Conservation (phyloP, 2,797 vertebrate genomes). For the Scolopax rusticola region DNA sequence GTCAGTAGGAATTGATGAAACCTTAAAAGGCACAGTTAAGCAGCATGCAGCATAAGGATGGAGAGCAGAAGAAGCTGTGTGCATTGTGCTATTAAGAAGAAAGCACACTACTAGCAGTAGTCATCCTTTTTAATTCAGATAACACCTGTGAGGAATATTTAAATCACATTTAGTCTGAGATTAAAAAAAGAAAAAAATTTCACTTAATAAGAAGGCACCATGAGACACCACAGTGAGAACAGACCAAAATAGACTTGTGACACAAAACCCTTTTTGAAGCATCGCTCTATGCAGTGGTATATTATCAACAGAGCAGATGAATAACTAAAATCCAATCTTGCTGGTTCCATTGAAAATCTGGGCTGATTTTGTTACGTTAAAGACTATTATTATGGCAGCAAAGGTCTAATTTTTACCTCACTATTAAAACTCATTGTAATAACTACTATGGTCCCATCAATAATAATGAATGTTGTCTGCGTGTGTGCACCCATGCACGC, state of each 20-base stretch:
- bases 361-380: slow-evolving; percentile 65
- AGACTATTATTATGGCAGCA: slow-evolving; percentile 47
- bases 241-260: slow-evolving; percentile 66
- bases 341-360: slow-evolving; percentile 55
- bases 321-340: slow-evolving; percentile 64
- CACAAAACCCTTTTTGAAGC: slow-evolving; percentile 65
- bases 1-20: slow-evolving; percentile 55
- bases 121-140: slow-evolving; percentile 49
- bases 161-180: slow-evolving; percentile 50
- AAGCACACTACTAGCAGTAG: slow-evolving; percentile 36
- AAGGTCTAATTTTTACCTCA: slow-evolving; percentile 33
- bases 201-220: slow-evolving; percentile 60
- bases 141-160: slow-evolving; percentile 52
- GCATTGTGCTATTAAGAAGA: slow-evolving; percentile 61
- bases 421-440: slow-evolving; percentile 69
- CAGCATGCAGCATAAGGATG: slow-evolving; percentile 46
- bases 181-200: background rate
- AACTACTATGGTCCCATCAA: slow-evolving; percentile 44
- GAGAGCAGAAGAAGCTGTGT: slow-evolving; percentile 55
- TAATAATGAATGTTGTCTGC: slow-evolving; percentile 44
- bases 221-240: slow-evolving; percentile 51
- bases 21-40: slow-evolving; percentile 67
- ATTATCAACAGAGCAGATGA: slow-evolving; percentile 71
- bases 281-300: background rate
- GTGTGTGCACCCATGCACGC: background rate